Conservation (phyloP, 2,888 invertebrate genomes). For the Chloroclystis v-ata region DNA sequence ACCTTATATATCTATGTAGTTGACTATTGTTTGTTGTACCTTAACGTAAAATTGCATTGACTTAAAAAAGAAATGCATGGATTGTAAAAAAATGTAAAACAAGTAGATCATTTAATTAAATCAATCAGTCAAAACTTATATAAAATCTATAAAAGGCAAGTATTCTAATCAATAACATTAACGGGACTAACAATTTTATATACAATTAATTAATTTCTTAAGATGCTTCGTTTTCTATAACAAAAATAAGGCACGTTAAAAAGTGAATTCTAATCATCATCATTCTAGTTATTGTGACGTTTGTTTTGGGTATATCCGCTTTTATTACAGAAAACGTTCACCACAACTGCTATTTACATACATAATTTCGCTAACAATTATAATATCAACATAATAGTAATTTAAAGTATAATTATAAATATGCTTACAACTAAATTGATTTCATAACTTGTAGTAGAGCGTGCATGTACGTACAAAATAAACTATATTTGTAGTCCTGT, state of each 20-base stretch:
- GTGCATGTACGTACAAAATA: conserved; percentile 9
- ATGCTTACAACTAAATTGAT: conserved; percentile 47
- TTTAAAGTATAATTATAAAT: conserved; percentile 33
- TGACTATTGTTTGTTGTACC: conserved; percentile 54
- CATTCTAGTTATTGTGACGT: too few relatives aligned
- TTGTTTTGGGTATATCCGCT: too few relatives aligned
- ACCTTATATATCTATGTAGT: conserved; percentile 24
- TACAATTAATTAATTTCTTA: conserved; percentile 35
- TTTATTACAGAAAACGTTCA: too few relatives aligned
- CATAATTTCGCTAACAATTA: conserved; percentile 55
- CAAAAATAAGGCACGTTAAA: too few relatives aligned
- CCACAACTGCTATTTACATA: conserved; percentile 45
- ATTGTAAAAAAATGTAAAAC: conserved; percentile 52
- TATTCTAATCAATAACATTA: conserved; percentile 44
- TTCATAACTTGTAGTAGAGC: conserved; percentile 29
- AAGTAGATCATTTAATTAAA: conserved; percentile 60
- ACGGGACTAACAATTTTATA: conserved; percentile 36
- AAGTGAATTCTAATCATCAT: not conserved
- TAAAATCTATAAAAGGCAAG: conserved; percentile 65
- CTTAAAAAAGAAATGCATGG: conserved; percentile 52
- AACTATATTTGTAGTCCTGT: conserved; percentile 9
- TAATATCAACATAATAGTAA: conserved; percentile 54
- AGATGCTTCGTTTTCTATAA: too few relatives aligned
- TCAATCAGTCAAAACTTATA: conserved; percentile 70
- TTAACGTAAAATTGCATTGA: conserved; percentile 51